These are phyloP conservation scores for Cololabis saira DNA, from an alignment of 2,113 vertebrate genomes.

Conservation along the genomic window DNA sequence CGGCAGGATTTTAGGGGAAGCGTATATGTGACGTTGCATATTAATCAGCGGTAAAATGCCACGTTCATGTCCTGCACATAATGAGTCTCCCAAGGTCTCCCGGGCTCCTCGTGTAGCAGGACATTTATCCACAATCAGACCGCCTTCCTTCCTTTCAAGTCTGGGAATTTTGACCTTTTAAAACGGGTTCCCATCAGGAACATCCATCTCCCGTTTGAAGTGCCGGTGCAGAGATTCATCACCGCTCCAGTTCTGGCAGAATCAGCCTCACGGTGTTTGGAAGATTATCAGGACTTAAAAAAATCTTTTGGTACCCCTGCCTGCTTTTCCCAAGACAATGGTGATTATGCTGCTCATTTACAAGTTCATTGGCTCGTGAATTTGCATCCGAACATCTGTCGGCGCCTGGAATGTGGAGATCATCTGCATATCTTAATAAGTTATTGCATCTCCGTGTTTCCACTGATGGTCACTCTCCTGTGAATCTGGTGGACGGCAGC, in stretches of 20 bases:
- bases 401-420: slow-evolving; percentile 29
- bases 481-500: too few relatives aligned
- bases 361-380: slow-evolving; percentile 45
- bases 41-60: slow-evolving; percentile 2
- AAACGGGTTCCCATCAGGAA: slow-evolving; percentile 24
- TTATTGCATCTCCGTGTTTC: slow-evolving; percentile 14
- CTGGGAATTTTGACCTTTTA: slow-evolving; percentile 58
- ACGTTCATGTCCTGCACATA: not conserved
- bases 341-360: slow-evolving; percentile 48
- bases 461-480: slow-evolving; percentile 2
- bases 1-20: not conserved
- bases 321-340: slow-evolving; percentile 23
- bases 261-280: slow-evolving; percentile 6
- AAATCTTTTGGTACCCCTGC: not conserved
- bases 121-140: slow-evolving; percentile 34
- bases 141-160: slow-evolving; percentile 43
- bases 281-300: slow-evolving; percentile 1
- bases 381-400: slow-evolving; percentile 60
- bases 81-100: not conserved
- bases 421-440: slow-evolving; percentile 54
- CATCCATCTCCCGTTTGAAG: slow-evolving; percentile 33
- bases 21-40: not conserved
- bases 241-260: not conserved
- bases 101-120: slow-evolving; percentile 7
- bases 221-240: slow-evolving; percentile 22